Evolutionary conservation across 2,888 invertebrate genomes (phyloP), one percentile per base, ranked within the genome.

Genomic region (Chloromyia formosa): DNA sequence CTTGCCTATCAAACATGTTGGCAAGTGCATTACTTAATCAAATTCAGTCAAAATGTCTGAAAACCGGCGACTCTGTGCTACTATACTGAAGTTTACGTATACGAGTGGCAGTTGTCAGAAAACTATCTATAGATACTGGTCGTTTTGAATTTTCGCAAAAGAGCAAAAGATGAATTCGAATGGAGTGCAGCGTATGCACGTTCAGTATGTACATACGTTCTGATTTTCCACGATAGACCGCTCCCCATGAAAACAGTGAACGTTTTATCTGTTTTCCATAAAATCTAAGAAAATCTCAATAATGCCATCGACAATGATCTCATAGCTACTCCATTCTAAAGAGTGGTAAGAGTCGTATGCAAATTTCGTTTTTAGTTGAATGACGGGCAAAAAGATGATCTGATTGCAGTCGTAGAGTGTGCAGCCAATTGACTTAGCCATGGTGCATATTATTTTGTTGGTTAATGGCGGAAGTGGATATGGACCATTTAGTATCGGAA

Each of bases 1-100:
- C 42, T 16, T 42, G 20, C 16, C 23, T 42, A 64, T 66, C 66
- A 66, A 66, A 66, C 20, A 12, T 20, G 20, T 49, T 66, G 49
- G 66, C 66, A 66, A 71, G 58, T 56, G 71, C 58, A 71, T 56
- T 71, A 71, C 58, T 71, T 56, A 58, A 71, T 71, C 71, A 71
- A 71, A 58, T 71, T 58, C 71, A 71, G 40, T 71, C 68, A 54
- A 69, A 69, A 27, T 7, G 68, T 69, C 27, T 53, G 60, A 20
- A 35, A 60, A 60, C 27, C 23, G 60, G 27, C 23, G n/a, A 35
- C 7, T n/a, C n/a, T 35, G 27, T 2, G 27, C 27, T 35, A 4
- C 27, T 35, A 7, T 35, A 35, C 7, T 2, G 27, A 7, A 35
- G 27, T 4, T 35, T 35, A 7, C 7, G 27, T 35, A 35, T 35